phyloP scores from a whole-genome alignment of 2,888 invertebrate species.

The Chelonus formosanus region DNA sequence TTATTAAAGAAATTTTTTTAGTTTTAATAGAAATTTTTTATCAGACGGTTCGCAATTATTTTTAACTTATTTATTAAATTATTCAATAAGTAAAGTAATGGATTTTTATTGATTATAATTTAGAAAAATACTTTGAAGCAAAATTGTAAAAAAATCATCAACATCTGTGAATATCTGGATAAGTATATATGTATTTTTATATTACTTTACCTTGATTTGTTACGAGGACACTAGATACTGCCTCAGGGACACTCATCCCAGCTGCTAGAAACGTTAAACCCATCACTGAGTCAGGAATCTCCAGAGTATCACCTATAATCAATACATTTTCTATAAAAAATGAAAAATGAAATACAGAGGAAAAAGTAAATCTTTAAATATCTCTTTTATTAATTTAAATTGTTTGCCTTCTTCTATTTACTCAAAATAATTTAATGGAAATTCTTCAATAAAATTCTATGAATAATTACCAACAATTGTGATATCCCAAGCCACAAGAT shows the following conservation, averaged over 20 bases:
- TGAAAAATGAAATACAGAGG: not conserved
- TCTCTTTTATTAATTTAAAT: too few relatives aligned
- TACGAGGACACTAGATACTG: conserved; percentile 84
- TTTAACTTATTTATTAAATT: too few relatives aligned
- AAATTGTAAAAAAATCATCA: not conserved
- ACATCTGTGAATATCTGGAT: too few relatives aligned
- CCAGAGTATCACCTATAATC: conserved; percentile 75
- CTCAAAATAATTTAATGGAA: not conserved
- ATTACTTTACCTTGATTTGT: conserved; percentile 75
- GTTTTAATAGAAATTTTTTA: conserved; percentile 2
- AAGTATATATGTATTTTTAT: not conserved
- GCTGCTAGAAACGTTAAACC: conserved; percentile 86
- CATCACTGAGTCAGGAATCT: conserved; percentile 85
- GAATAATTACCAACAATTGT: conserved; percentile 75
- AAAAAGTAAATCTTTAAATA: not conserved
- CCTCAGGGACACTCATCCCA: conserved; percentile 88
- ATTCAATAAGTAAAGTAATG: too few relatives aligned
- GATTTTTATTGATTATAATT: too few relatives aligned
- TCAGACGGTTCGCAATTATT: too few relatives aligned
- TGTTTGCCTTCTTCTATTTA: too few relatives aligned
- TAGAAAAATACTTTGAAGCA: not conserved
- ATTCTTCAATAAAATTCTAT: not conserved
- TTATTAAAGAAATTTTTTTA: not conserved
- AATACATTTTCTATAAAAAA: not conserved
- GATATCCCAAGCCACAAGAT: conserved; percentile 87